phyloP scores from a whole-genome alignment of 2,113 vertebrate genomes.

The Dromiciops gliroides region DNA sequence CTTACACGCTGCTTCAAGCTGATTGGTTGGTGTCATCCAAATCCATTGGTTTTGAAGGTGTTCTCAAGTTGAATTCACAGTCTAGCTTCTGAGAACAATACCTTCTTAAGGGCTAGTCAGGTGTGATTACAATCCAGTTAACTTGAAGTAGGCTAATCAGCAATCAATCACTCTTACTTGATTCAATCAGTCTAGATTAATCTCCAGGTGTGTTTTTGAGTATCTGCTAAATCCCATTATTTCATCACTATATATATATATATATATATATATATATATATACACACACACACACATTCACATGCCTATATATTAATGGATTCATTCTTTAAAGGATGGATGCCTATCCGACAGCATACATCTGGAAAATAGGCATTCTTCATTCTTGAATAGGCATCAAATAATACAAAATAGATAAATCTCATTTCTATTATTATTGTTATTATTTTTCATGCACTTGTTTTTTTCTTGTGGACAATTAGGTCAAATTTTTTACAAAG shows the following conservation, averaged over 20 bases:
- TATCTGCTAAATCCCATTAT: no score
- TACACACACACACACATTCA: neutral
- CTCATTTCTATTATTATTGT: neutral
- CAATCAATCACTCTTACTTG: no score
- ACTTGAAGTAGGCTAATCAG: no score
- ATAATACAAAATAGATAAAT: neutral
- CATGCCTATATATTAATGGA: neutral
- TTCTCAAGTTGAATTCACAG: no score
- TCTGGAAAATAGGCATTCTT: neutral
- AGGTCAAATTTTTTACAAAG: neutral
- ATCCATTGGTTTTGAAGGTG: no score
- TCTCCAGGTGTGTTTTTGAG: no score
- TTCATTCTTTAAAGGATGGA: neutral
- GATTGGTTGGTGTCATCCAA: no score
- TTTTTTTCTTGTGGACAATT: neutral
- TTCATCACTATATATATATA: neutral
- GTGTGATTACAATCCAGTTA: no score
- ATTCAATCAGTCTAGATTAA: no score
- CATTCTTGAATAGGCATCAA: neutral
- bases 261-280: neutral
- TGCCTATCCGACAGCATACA: neutral
- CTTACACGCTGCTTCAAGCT: no score
- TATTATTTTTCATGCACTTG: neutral
- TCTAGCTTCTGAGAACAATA: no score
- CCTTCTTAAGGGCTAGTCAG: no score